Percentiles rank a stretch among this genome's conserved stretches.
These are phyloP conservation scores for Zygothrica quintamaculata DNA, from an alignment of 2,888 invertebrate species.

Conservation along the genomic window DNA sequence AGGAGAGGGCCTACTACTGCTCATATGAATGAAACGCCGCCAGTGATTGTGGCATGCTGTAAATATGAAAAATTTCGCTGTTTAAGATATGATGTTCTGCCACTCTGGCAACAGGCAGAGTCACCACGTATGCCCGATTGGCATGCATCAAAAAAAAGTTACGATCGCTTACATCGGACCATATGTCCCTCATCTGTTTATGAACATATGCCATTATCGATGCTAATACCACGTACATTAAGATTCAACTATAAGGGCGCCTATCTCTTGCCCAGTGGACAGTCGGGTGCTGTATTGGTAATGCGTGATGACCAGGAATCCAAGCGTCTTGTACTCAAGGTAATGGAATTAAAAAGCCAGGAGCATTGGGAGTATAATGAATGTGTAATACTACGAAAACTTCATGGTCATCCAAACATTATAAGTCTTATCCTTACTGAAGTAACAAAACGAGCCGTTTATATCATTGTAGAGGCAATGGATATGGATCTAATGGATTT, in stretches of 20 bases:
- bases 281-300: not conserved
- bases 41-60: constrained; percentile 1
- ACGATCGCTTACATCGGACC: not conserved
- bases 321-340: not conserved
- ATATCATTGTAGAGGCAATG: constrained; percentile 13
- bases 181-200: not conserved
- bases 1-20: too few species aligned
- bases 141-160: too few species aligned
- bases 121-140: too few species aligned
- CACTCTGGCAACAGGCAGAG: too few species aligned
- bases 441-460: not conserved
- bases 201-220: not conserved
- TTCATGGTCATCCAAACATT: constrained; percentile 12
- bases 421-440: not conserved
- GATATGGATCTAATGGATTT: constrained; percentile 10
- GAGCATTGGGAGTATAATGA: constrained; percentile 1
- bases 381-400: not conserved
- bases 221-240: not conserved
- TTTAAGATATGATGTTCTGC: not conserved
- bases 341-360: not conserved
- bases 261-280: not conserved
- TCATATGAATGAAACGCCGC: not conserved
- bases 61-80: constrained; percentile 5
- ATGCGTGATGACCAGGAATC: not conserved
- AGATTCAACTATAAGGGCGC: not conserved